These are phyloP conservation scores for Venustoraphidia nigricollis DNA, from an alignment of 2,888 invertebrate genomes.

Conservation along the genomic window DNA sequence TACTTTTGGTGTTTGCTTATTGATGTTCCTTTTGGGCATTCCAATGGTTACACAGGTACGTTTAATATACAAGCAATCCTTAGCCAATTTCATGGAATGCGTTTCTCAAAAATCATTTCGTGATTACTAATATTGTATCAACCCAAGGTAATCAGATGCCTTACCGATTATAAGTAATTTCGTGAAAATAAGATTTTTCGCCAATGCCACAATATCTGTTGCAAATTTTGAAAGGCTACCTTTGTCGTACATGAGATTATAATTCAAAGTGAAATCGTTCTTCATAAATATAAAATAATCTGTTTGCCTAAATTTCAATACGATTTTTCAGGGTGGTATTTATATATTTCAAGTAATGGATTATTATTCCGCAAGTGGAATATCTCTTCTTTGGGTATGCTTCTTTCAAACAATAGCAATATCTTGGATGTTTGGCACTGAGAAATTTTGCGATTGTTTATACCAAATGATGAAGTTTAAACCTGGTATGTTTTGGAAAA, in stretches of 20 bases:
- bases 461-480: constrained; percentile 45
- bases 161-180: too few species aligned
- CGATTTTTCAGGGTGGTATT: constrained; percentile 58
- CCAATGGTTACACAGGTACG: constrained; percentile 73
- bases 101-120: too few species aligned
- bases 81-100: too few species aligned
- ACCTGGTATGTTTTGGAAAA: constrained; percentile 35
- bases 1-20: constrained; percentile 53
- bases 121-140: too few species aligned
- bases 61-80: constrained; percentile 4
- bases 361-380: constrained; percentile 41
- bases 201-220: too few species aligned
- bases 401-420: constrained; percentile 44
- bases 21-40: constrained; percentile 71
- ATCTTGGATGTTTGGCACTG: constrained; percentile 41
- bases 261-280: too few species aligned
- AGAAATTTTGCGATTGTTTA: constrained; percentile 40
- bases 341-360: constrained; percentile 86
- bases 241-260: too few species aligned
- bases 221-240: too few species aligned
- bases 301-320: background rate
- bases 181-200: too few species aligned
- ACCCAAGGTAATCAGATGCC: too few species aligned
- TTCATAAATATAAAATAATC: too few species aligned
- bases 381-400: constrained; percentile 42